Evolutionary conservation across 1,140 invertebrate species (phyloP), one percentile per base, ranked within the genome.

Genomic region (Euwallacea similis): DNA sequence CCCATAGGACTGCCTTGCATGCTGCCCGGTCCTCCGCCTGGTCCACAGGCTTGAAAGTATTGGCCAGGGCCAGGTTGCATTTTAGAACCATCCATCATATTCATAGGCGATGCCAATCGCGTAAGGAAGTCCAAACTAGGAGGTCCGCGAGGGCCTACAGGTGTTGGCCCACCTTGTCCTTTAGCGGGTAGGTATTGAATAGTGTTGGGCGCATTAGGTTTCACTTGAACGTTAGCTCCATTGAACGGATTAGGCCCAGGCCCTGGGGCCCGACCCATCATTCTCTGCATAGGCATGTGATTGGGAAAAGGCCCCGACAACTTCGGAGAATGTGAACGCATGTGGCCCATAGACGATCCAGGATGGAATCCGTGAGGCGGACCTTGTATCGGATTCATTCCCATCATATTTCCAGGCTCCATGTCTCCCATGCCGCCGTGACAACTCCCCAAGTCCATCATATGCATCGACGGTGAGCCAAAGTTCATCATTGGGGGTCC

Each of bases 161-260:
- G 82, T 74, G 88, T 85, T 44, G 88, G 84, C 44, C 85, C 83
- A 74, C 90, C 86, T 77, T 93, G 93, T 9, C 93, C 90, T 83
- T 94, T 87, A 46, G 95, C 94, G 33, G 96, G 96, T 79, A 98
- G 88, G 86, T 98, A 98, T 84, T 98, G 96, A 78, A 98, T 98
- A 10, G 96, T 98, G 82, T 98, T 98, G 0, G 96, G 96, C 2
- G 96, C 96, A 83, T 92, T 97, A 0, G 96, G 92, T 84, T 98
- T 98, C 33, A 98, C 96, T 84, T 95, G 93, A 53, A 95, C 91
- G 81, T 93, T 95, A 2, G 93, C 90, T 53, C 92, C 91, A 80
- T 91, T 91, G 80, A 90, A 92, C 0, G 88, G 87, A 70, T 87
- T 88, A 63, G 88, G 88, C 6, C 69, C 69, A 65, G 88, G 88